Evolutionary conservation across 2,113 vertebrate genomes (phyloP), one percentile per base, ranked within the genome.

Genomic region (Bubo blakistoni): DNA sequence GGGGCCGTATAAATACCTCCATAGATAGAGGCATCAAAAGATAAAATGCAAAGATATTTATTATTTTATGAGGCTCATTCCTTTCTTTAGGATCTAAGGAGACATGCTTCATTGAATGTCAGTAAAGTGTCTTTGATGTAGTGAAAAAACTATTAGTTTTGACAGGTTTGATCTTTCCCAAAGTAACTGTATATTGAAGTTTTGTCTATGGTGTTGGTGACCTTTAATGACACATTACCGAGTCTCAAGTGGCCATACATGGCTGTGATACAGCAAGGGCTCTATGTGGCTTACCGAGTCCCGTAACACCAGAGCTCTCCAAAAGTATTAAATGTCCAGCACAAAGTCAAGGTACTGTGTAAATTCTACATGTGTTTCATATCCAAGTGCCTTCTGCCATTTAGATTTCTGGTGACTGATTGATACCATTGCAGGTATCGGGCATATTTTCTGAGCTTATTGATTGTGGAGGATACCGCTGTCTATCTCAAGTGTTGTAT

Each of bases 41-140:
- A 96, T 95, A 71, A 92, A 97, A 91, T 90, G 71, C 21, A 59
- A 92, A 90, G 58, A 94, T 83, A 86, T 80, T 87, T 92, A 93
- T 90, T 93, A 81, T 91, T 95, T 97, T 97, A 95, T 73, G 91
- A 90, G 74, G 55, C 26, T 95, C 30, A 73, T 90, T 96, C 62
- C 32, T 86, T 91, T 85, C 42, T 72, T 46, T 27, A 63, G 38
- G 51, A 78, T 80, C 67, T 92, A 71, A 96, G 71, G 78, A 91
- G 58, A 78, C 12, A 49, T 27, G 81, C 63, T 78, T 92, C 71
- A 83, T 0, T 95, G 77, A 84, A 96, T 77, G 58, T 42, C 80
- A 91, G 54, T 59, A 34, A 86, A 87, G 6, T 46, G 47, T 51
- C 76, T 90, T 88, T 88, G 84, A 95, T 78, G 79, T 67, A 51